Evolutionary conservation across 2,888 invertebrate genomes (phyloP).

Genomic region (Hyposoter dolosus): DNA sequence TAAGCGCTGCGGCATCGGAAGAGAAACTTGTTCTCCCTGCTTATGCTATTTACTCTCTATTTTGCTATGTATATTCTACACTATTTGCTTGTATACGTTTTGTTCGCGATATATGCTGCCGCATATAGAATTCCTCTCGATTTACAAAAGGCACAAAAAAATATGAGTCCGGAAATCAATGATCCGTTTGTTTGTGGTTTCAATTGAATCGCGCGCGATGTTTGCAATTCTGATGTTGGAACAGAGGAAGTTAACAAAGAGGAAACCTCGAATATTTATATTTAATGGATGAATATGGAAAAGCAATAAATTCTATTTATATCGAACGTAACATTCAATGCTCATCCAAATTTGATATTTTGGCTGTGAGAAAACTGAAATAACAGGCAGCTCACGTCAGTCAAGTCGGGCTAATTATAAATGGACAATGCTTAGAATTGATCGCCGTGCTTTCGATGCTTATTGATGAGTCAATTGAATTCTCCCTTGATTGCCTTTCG

Average conservation of each 20-base stretch:
- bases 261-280: background rate
- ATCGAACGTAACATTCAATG: background rate
- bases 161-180: background rate
- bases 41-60: conserved; percentile 24
- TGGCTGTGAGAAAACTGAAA: background rate
- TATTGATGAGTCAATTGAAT: background rate
- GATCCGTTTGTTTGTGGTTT: background rate
- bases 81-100: background rate
- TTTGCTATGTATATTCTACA: background rate
- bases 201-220: background rate
- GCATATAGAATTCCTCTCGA: background rate
- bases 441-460: background rate
- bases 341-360: background rate
- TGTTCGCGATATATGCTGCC: background rate
- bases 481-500: background rate
- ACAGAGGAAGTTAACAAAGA: background rate
- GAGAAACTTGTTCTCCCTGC: conserved; percentile 49
- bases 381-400: background rate
- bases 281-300: background rate
- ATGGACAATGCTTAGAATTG: background rate
- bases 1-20: conserved; percentile 23
- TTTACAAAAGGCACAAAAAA: background rate
- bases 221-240: background rate
- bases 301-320: background rate
- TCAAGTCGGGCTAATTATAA: background rate